phyloP scores from a whole-genome alignment of 2,113 vertebrate genomes.

The Paedocypris sp. region DNA sequence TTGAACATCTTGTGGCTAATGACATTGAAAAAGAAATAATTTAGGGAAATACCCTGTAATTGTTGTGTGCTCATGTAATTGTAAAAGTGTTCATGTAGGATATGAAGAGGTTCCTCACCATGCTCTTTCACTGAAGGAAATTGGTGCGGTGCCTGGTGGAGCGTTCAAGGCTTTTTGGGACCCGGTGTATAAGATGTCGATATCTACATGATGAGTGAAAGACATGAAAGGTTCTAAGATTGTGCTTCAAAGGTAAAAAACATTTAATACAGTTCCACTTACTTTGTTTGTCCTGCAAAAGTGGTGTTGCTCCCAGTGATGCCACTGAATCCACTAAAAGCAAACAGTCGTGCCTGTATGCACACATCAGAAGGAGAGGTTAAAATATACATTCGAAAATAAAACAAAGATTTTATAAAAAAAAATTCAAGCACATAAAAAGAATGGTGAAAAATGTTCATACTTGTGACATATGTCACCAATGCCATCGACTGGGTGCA shows the following conservation, averaged over 20 bases:
- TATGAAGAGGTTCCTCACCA: slow-evolving; percentile 58
- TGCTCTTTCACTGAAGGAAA: slow-evolving; percentile 87
- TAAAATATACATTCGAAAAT: too few species aligned
- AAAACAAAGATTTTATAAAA: not conserved
- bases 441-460: slow-evolving; percentile 28
- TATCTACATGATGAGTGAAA: slow-evolving; percentile 69
- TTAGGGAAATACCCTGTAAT: too few species aligned
- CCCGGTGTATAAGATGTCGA: slow-evolving; percentile 81
- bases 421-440: not conserved
- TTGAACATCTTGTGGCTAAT: slow-evolving; percentile 76
- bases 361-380: not conserved
- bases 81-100: not conserved
- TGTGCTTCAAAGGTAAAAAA: not conserved
- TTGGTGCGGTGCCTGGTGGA: slow-evolving; percentile 77
- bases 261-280: not conserved
- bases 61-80: not conserved
- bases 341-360: slow-evolving; percentile 74
- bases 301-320: slow-evolving; percentile 78
- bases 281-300: slow-evolving; percentile 96
- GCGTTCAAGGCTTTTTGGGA: slow-evolving; percentile 87
- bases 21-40: not conserved
- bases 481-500: slow-evolving; percentile 78
- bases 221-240: not conserved
- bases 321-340: slow-evolving; percentile 87
- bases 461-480: slow-evolving; percentile 85